A percentile compares a stretch with the other conserved stretches of the same genome.
phyloP scores from a whole-genome alignment of 2,888 invertebrate species.

The Lasioglossum calceatum region DNA sequence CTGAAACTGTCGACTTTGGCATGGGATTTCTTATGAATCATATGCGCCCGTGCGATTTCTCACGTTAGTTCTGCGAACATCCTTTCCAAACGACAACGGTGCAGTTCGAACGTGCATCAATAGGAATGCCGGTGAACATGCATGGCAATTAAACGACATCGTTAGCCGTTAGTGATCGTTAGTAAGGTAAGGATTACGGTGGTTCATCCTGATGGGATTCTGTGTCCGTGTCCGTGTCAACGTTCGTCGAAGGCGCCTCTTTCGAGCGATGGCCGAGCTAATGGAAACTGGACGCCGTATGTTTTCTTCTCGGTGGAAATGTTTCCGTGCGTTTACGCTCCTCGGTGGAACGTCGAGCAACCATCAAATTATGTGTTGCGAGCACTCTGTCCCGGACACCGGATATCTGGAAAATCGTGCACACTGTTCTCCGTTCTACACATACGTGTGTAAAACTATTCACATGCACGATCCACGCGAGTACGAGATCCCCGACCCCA shows the following conservation, averaged over 20 bases:
- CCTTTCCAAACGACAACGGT: not conserved
- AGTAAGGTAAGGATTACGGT: slow-evolving; percentile 30
- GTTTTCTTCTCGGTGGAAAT: slow-evolving; percentile 11
- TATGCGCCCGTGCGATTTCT: slow-evolving; percentile 52
- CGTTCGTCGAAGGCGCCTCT: slow-evolving; percentile 60
- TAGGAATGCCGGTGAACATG: slow-evolving; percentile 31
- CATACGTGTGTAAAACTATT: not conserved
- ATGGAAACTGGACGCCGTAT: slow-evolving; percentile 25
- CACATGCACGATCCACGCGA: not conserved
- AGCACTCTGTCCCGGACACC: not conserved
- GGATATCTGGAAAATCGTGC: slow-evolving; percentile 9
- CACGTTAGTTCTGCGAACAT: slow-evolving; percentile 1
- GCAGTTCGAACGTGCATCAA: slow-evolving; percentile 18
- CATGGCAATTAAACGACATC: slow-evolving; percentile 70
- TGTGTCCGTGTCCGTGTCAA: slow-evolving; percentile 57
- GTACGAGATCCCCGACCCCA: not conserved
- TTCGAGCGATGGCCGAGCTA: slow-evolving; percentile 50
- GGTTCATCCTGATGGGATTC: slow-evolving; percentile 55
- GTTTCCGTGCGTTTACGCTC: not conserved
- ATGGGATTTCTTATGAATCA: slow-evolving; percentile 62
- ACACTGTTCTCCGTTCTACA: not conserved
- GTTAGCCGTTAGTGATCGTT: slow-evolving; percentile 49
- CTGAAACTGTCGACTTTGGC: slow-evolving; percentile 54
- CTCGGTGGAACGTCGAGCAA: not conserved
- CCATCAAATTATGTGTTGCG: not conserved